These are phyloP conservation scores for Tolypeutes matacus DNA, from an alignment of 2,797 vertebrate species.

Conservation along the genomic window DNA sequence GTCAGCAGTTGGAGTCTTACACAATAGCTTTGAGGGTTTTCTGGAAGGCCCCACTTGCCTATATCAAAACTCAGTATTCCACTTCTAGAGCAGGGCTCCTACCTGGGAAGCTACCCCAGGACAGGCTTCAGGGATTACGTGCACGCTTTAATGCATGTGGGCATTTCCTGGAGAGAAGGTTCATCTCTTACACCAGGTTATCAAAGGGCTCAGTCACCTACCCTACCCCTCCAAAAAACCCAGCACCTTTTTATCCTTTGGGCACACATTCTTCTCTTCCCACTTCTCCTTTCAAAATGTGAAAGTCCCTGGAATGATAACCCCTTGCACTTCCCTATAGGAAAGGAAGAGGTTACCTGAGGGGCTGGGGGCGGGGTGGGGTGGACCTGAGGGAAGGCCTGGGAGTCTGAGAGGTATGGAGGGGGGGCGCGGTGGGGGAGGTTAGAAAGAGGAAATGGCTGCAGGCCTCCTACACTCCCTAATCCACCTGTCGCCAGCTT, in stretches of 20 bases:
- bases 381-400: not conserved
- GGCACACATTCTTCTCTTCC: slow-evolving; percentile 32
- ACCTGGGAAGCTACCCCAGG: not conserved
- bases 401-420: not conserved
- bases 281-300: not conserved
- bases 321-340: not conserved
- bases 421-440: not conserved
- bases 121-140: not conserved
- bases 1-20: not conserved
- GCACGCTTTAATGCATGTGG: not conserved
- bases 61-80: not conserved
- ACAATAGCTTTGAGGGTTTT: not conserved
- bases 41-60: not conserved
- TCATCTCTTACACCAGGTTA: not conserved
- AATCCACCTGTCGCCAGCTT: not conserved
- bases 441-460: not conserved
- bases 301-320: not conserved
- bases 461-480: no score
- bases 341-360: not conserved
- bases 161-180: not conserved
- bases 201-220: not conserved
- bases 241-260: not conserved
- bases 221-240: not conserved
- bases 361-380: no score
- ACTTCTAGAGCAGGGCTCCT: not conserved